Evolutionary conservation across 2,888 invertebrate species (phyloP), one percentile per base, ranked within the genome.

Genomic region (Bruchidius siliquastri): DNA sequence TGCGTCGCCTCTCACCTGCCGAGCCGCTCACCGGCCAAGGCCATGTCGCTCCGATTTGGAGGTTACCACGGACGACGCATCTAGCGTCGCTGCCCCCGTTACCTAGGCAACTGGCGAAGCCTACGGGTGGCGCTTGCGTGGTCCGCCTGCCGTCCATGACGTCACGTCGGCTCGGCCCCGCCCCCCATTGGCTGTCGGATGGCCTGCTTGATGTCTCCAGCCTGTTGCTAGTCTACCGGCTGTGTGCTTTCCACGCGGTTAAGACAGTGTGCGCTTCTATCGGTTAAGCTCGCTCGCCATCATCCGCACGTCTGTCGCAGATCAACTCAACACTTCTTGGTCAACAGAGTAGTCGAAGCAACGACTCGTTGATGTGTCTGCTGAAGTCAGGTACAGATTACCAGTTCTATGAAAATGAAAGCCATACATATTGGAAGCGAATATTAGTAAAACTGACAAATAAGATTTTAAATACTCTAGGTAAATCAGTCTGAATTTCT

Each of bases 171-270:
- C 80, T 71, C 78, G 82, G 82, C 87, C 85, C 86, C 86, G 84
- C 86, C 85, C 68, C 49, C 78, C 73, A 74, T 72, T 75, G 49
- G 69, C 83, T 80, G 81, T 18, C 80, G 81, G 80, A 81, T 80
- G 81, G 80, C 79, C 82, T 83, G 81, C 83, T 82, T 82, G 81
- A 83, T 83, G 84, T 85, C 86, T 86, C 83, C 84, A 84, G 87
- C 87, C 87, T 87, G 87, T 87, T 87, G 87, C 86, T 87, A 86
- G 86, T 86, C 80, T 82, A 84, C 81, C 85, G 82, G 82, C 83
- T 82, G 49, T 49, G 18, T 13, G 79, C 82, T 80, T 80, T 22
- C 22, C 82, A 84, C 85, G 84, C 84, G 84, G 81, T 81, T 82
- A 80, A 49, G 49, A 79, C 78, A 79, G 80, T 81, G 81, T 82